Evolutionary conservation across 1,140 invertebrate genomes (phyloP), one percentile per base, ranked within the genome.

Genomic region (Mercenaria mercenaria): DNA sequence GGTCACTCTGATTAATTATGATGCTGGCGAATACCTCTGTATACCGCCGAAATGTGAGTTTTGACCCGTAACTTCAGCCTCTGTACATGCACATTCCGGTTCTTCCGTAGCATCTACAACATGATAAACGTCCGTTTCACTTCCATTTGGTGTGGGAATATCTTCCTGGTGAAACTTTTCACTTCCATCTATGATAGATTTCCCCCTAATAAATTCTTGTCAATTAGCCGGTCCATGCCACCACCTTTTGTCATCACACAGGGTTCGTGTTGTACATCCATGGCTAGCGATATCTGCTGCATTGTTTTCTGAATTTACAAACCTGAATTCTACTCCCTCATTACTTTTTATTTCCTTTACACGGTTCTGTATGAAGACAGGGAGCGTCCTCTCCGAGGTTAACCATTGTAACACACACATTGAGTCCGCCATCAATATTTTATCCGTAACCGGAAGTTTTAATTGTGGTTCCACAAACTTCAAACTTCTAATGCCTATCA

Each of bases 401-500:
- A 34, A 18, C 69, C 69, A 74, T 32, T 74, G 69, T 18, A 74
- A 13, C 15, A 74, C 69, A 74, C 69, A 74, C 37, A 32, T 13
- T 32, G 69, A 74, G 34, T 74, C 69, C 15, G 15, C 11, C n/a
- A 74, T 32, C 34, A 74, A 4, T 13, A 74, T 37, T 11, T 18
- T 37, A 23, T 74, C 18, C 34, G 11, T 37, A 4, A 32, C 34
- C n/a, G 20, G 37, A 20, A 81, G 20, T 15, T 61, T 15, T 37
- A 81, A 34, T 26, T 81, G 50, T 8, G 10, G 6, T 37, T 81
- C 6, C n/a, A 81, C 79, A 81, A 41, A 81, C 26, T 81, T 61
- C 23, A 81, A 11, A 81, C 79, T 15, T 81, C 79, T 8, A 15
- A 81, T 50, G n/a, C 47, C 79, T 18, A 81, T 81, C 32, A 81